Percentiles rank a stretch among this genome's conserved stretches.
Evolutionary conservation across 2,797 vertebrate species (phyloP).

Genomic region (Anguilla pacifica): DNA sequence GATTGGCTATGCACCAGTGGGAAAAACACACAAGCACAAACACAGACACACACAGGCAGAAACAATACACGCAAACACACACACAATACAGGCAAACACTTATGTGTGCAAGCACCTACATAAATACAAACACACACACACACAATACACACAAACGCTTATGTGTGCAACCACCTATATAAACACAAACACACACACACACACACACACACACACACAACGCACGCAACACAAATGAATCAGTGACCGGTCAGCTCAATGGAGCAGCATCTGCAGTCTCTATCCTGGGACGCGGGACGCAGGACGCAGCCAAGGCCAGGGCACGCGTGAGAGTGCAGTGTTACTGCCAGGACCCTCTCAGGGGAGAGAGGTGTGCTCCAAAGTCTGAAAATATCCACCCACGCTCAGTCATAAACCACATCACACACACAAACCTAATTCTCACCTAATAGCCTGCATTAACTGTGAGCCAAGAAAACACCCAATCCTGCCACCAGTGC

Average conservation of each 20-base stretch:
- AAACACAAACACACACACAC: not conserved
- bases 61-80: not conserved
- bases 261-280: not conserved
- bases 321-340: not conserved
- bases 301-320: not conserved
- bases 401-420: not conserved
- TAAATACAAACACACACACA: not conserved
- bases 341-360: not conserved
- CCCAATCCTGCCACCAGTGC: not conserved
- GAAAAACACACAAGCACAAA: not conserved
- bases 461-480: not conserved
- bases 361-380: not conserved
- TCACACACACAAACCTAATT: not conserved
- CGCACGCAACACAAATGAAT: not conserved
- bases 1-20: not conserved
- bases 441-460: not conserved
- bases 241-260: not conserved
- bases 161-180: not conserved
- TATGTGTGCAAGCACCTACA: not conserved
- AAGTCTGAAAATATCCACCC: not conserved
- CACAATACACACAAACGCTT: not conserved
- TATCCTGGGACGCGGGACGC: not conserved
- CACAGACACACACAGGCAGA: not conserved
- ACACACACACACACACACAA: not conserved
- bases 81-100: not conserved